Conservation (phyloP, 2,113 vertebrate genomes). For the Coregonus clupeaformis region DNA sequence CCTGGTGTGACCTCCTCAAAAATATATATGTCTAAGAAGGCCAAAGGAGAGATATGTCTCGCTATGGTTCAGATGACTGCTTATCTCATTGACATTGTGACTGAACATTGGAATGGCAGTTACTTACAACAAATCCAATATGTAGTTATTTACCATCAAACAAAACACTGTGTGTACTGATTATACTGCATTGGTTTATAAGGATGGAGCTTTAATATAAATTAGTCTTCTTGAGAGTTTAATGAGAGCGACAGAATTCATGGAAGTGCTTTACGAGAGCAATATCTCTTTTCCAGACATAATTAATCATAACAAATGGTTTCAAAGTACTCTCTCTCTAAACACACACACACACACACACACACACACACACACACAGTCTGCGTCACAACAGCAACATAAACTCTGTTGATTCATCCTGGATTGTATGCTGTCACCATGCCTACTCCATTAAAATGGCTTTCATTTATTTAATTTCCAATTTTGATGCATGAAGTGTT, state of each 20-base stretch:
- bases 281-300: slow-evolving; percentile 50
- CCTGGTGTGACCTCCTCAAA: too few relatives aligned
- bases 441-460: slow-evolving; percentile 31
- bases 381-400: slow-evolving; percentile 24
- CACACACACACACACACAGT: slow-evolving; percentile 29
- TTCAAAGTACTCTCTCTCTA: slow-evolving; percentile 65
- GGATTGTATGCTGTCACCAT: slow-evolving; percentile 10
- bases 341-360: too few relatives aligned
- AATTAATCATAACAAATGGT: slow-evolving; percentile 45
- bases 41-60: too few relatives aligned
- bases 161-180: not conserved
- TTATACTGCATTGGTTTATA: not conserved
- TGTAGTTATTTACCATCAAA: not conserved
- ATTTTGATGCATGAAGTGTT: slow-evolving; percentile 12
- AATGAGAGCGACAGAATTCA: slow-evolving; percentile 50
- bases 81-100: not conserved
- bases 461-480: slow-evolving; percentile 38
- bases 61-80: too few relatives aligned
- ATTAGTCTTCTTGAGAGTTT: slow-evolving; percentile 40
- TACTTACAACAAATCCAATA: not conserved
- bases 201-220: not conserved
- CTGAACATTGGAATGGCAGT: not conserved
- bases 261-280: slow-evolving; percentile 29
- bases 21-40: too few relatives aligned
- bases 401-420: slow-evolving; percentile 23